phyloP scores from a whole-genome alignment of 2,888 invertebrate genomes.

The Strigamia crassipes region DNA sequence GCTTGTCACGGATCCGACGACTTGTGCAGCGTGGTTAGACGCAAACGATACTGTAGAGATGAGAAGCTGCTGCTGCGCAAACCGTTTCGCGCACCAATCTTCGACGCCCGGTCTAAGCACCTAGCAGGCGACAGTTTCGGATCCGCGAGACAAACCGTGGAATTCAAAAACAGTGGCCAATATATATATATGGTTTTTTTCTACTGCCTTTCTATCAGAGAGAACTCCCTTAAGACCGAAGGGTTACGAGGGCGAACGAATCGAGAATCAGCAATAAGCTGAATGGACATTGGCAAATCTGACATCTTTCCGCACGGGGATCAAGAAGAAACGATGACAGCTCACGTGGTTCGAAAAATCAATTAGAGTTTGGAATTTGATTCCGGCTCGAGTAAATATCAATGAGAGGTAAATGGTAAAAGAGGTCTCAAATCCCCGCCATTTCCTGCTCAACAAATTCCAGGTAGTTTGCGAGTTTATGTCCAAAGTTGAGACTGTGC shows the following conservation, averaged over 20 bases:
- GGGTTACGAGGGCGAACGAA: not conserved
- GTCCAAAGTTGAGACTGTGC: no score
- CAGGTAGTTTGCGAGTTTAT: no score
- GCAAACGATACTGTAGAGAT: not conserved
- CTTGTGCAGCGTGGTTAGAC: slow-evolving; percentile 10
- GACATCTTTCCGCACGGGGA: not conserved
- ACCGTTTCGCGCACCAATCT: no score
- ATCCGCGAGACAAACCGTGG: not conserved
- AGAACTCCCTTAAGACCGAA: not conserved
- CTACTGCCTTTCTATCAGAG: no score
- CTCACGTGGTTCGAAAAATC: not conserved
- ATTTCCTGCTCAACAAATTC: not conserved
- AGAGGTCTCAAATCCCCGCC: not conserved
- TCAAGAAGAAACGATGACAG: slow-evolving; percentile 1
- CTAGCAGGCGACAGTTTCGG: not conserved
- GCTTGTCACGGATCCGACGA: not conserved
- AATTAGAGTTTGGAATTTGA: not conserved
- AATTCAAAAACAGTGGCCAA: not conserved
- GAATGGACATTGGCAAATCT: slow-evolving; percentile 10
- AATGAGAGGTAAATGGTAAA: not conserved
- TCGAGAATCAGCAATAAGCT: not conserved
- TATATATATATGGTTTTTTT: not conserved
- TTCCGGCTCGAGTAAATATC: not conserved
- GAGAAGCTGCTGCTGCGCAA: no score
- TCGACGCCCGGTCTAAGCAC: not conserved